Conservation (phyloP, 2,113 vertebrate genomes). For the Ondatra zibethicus region DNA sequence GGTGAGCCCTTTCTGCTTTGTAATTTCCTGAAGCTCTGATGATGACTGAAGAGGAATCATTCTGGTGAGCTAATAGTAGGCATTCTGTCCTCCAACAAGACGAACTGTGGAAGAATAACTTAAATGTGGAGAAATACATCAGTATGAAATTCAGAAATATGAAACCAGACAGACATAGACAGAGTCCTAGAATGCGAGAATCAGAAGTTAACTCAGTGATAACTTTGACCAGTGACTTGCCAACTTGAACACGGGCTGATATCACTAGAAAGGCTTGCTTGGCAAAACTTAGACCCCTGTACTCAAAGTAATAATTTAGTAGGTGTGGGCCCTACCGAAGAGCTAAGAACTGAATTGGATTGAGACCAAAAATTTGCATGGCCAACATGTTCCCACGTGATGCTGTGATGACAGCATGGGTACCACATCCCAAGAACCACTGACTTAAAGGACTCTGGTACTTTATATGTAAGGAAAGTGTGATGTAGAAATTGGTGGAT, state of each 20-base stretch:
- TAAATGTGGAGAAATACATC: slow-evolving; percentile 18
- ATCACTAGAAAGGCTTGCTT: not conserved
- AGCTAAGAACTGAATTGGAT: not conserved
- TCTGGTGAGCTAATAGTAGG: not conserved
- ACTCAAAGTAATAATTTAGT: not conserved
- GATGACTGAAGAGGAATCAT: not conserved
- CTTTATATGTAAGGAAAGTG: not conserved
- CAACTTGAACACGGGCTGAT: not conserved
- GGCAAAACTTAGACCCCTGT: not conserved
- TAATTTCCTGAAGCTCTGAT: not conserved
- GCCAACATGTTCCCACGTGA: not conserved
- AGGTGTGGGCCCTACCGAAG: not conserved
- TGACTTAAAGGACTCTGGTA: not conserved
- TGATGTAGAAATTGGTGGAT: not conserved
- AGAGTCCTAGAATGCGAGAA: not conserved
- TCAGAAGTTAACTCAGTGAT: not conserved
- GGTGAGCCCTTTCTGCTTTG: not conserved
- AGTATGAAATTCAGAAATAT: not conserved
- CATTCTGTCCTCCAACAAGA: not conserved
- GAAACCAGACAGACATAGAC: not conserved
- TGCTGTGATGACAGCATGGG: not conserved
- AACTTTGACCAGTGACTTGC: not conserved
- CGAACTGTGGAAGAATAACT: slow-evolving; percentile 45
- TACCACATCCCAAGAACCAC: not conserved
- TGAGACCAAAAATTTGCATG: not conserved